These are phyloP conservation scores for Myotis lucifugus DNA, from an alignment of 2,113 vertebrate genomes.

Conservation along the genomic window DNA sequence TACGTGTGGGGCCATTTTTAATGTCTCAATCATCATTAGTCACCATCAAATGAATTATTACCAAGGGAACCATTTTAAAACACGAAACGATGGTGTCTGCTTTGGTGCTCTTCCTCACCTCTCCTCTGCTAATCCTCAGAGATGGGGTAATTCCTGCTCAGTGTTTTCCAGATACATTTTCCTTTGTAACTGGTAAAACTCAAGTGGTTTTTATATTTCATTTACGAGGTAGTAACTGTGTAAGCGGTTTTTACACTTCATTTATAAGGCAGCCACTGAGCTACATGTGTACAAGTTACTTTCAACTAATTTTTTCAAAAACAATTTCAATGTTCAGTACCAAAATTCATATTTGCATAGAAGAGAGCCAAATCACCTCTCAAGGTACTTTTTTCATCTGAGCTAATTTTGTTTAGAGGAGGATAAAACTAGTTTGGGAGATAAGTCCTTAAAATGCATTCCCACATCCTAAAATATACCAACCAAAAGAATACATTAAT, in stretches of 20 bases:
- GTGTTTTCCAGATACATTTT: constrained; percentile 56
- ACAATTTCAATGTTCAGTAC: background rate
- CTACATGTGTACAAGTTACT: constrained; percentile 19
- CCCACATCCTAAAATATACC: background rate
- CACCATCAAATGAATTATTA: background rate
- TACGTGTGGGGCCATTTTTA: background rate
- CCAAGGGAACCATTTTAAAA: constrained; percentile 30
- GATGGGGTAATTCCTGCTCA: constrained; percentile 54
- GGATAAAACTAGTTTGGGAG: constrained; percentile 27
- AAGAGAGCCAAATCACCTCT: background rate
- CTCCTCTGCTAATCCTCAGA: background rate
- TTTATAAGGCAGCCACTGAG: constrained; percentile 43
- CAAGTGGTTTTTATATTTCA: constrained; percentile 48
- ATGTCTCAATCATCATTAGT: background rate
- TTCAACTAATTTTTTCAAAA: constrained; percentile 44
- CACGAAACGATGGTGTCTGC: background rate
- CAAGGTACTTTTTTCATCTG: background rate
- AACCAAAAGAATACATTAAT: background rate
- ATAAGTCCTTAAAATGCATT: background rate
- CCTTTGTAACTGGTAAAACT: constrained; percentile 64
- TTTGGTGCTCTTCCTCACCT: background rate
- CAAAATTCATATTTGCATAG: background rate
- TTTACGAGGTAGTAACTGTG: constrained; percentile 64
- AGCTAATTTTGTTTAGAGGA: background rate
- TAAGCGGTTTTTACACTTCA: constrained; percentile 39